Percentiles rank a stretch among this genome's conserved stretches.
phyloP scores from a whole-genome alignment of 35 echinoderm and acorn worm species.

The Heliocidaris erythrogramma region DNA sequence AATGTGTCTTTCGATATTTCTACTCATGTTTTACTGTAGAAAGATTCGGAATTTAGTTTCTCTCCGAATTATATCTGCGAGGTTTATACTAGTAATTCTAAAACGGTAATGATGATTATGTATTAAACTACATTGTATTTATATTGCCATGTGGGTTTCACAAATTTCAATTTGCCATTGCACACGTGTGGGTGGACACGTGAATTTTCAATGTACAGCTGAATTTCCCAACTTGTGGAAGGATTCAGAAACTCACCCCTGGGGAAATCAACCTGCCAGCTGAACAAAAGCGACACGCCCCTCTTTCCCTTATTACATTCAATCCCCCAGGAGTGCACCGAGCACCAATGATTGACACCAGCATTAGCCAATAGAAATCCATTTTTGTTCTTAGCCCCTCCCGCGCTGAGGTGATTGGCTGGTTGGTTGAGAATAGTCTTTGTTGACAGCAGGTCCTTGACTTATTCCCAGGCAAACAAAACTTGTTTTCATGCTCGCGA shows the following conservation, averaged over 20 bases:
- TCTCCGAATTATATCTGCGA: too few species aligned
- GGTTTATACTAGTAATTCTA: too few species aligned
- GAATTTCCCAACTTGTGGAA: background rate
- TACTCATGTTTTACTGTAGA: too few species aligned
- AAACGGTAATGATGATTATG: too few species aligned
- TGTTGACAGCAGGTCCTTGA: constrained; percentile 9
- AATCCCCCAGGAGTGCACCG: background rate
- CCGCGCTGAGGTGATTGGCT: background rate
- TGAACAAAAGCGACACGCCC: background rate
- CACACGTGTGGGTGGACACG: background rate
- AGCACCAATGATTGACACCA: background rate
- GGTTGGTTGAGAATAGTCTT: background rate
- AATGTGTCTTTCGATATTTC: too few species aligned
- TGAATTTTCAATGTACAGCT: background rate
- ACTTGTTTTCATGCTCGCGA: background rate
- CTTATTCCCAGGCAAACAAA: background rate
- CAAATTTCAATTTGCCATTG: background rate
- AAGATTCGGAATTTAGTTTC: too few species aligned
- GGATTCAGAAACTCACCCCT: background rate
- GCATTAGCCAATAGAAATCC: background rate
- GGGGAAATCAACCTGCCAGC: background rate
- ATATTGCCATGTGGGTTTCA: background rate
- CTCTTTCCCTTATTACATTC: background rate
- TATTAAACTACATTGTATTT: too few species aligned
- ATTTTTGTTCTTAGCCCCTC: background rate